Base-by-base conservation (phyloP, 2,888 invertebrate species). In the Clostera curtula region DNA sequence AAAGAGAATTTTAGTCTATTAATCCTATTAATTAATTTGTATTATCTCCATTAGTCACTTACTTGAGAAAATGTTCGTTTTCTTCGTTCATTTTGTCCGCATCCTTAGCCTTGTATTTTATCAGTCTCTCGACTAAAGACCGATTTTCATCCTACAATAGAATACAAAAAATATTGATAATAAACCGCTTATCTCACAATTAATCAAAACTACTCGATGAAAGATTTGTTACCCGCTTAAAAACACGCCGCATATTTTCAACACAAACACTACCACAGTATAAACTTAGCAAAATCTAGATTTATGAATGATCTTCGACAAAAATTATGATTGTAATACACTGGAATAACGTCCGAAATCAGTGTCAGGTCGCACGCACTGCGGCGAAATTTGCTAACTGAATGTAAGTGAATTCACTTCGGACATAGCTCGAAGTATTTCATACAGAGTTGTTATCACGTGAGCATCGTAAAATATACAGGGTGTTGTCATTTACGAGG, bases 41-140 rank as follows among this genome's bases (percentile, higher is more conserved):
- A 20, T 13, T 23, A 18, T 27, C 10, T 28, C 29, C 27, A 26
- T 19, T 5, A 24, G 31, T 26, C 24, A 52, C 90, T 89, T 87
- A 95, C 95, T 92, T 94, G 49, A 95, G 76, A 67, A 94, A 93
- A 66, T 91, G 92, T 71, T 98, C 98, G 84, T 98, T 98, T 75
- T 98, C 97, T 79, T 95, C 94, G 64, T 98, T 98, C 88, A 98
- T 89, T 74, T 92, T 92, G 59, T 98, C 97, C 1, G 97, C 98
- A 86, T 97, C 97, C 77, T 93, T 92, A 25, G 93, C 90, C 80
- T 98, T 98, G 66, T 95, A 92, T 48, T 92, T 92, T 72, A 97
- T 94, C 52, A 97, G 87, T 49, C 96, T 87, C 43, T 96, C 94
- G 31, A 96, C 87, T 43, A 97, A 80, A 40, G 92, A 87, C 19